Evolutionary conservation across 37 sponge, comb jelly and placozoan species (phyloP).

Genomic region (Hexactinellida sp.): DNA sequence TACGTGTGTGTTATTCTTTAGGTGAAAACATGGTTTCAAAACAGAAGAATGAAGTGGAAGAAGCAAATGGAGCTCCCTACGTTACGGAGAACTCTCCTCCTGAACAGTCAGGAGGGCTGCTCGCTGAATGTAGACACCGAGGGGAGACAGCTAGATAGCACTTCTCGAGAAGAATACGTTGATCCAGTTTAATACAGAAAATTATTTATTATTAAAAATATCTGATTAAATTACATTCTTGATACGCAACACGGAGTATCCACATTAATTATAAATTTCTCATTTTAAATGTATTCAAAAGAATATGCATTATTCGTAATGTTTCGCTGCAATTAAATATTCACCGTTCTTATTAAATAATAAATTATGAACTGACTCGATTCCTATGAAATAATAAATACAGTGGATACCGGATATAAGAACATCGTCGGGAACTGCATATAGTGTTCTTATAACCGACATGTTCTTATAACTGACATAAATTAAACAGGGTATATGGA

Average conservation of each 20-base stretch:
- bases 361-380: no score
- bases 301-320: neutral
- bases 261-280: neutral
- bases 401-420: no score
- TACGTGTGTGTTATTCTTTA: neutral
- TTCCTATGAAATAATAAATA: no score
- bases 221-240: neutral
- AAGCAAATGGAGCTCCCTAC: constrained; percentile 37
- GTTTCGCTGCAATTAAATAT: neutral
- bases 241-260: neutral
- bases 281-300: neutral
- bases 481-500: no score
- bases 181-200: neutral
- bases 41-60: constrained; percentile 88
- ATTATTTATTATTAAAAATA: no score
- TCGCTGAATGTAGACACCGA: neutral
- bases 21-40: constrained; percentile 89
- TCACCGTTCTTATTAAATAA: neutral
- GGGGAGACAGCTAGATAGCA: neutral
- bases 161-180: neutral
- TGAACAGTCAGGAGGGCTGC: neutral
- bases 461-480: no score
- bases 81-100: neutral
- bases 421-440: no score
- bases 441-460: no score